Percentiles rank a stretch among this genome's conserved stretches.
phyloP scores from a whole-genome alignment of 2,113 vertebrate genomes.

The Rostratula benghalensis region DNA sequence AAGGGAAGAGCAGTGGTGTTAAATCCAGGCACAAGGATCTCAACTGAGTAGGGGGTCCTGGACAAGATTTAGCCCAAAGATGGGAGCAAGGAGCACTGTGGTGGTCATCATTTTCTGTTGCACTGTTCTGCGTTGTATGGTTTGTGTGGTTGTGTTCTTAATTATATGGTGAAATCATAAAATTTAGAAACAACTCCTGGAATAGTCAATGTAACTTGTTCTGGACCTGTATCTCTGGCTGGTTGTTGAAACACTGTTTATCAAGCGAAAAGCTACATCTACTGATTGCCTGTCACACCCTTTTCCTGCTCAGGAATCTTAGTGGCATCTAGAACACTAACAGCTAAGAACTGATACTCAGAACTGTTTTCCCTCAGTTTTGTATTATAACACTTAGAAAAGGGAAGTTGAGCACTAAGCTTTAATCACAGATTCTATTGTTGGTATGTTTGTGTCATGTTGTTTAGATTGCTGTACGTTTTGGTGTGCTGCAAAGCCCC shows the following conservation, averaged over 20 bases:
- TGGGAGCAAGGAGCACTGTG: not conserved
- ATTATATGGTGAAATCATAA: not conserved
- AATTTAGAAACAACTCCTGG: not conserved
- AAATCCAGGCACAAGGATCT: not conserved
- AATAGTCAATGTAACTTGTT: not conserved
- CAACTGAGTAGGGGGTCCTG: not conserved
- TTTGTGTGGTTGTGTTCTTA: not conserved
- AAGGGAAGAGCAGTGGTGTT: not conserved
- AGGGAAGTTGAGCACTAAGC: not conserved
- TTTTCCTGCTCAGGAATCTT: conserved; percentile 41
- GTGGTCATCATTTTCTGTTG: not conserved
- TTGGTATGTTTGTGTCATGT: not conserved
- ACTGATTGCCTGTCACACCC: conserved; percentile 38
- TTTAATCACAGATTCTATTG: not conserved
- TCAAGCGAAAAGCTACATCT: not conserved
- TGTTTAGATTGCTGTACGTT: not conserved
- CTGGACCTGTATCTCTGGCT: not conserved
- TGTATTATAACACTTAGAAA: not conserved
- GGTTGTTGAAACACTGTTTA: conserved; percentile 14
- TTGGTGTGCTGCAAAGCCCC: not conserved
- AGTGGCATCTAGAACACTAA: not conserved
- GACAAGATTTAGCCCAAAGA: not conserved
- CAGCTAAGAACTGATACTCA: not conserved
- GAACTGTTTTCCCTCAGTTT: not conserved
- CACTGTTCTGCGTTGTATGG: rapidly evolving